Evolutionary conservation across 2,888 invertebrate species (phyloP).

Genomic region (Clivina fossor): DNA sequence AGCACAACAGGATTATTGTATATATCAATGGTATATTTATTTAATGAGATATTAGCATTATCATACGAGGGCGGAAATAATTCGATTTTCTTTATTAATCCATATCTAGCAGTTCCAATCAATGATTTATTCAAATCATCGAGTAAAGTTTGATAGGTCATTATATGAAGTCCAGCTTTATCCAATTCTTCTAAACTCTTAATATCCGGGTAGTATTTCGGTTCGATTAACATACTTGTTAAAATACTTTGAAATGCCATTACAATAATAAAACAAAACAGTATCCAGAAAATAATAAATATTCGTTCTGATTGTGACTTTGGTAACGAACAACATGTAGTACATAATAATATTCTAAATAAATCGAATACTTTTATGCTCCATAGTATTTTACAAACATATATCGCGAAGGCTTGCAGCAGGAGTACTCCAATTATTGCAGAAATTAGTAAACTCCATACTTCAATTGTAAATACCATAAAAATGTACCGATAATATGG

Average conservation of each 20-base stretch:
- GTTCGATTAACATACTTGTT: constrained; percentile 27
- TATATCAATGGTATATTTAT: constrained; percentile 8
- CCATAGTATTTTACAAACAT: too few relatives aligned
- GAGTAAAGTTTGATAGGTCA: constrained; percentile 6
- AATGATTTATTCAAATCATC: constrained; percentile 20
- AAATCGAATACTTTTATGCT: too few relatives aligned
- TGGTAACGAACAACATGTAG: constrained; percentile 5
- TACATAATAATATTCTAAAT: too few relatives aligned
- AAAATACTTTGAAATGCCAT: constrained; percentile 26
- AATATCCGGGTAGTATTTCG: constrained; percentile 52
- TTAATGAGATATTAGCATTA: constrained; percentile 14
- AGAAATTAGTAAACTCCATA: constrained; percentile 16
- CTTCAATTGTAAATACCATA: constrained; percentile 7
- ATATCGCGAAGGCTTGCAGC: too few relatives aligned
- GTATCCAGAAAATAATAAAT: constrained; percentile 21
- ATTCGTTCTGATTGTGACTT: constrained; percentile 28
- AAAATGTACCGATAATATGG: constrained; percentile 26
- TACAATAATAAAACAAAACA: constrained; percentile 19
- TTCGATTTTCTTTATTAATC: constrained; percentile 14
- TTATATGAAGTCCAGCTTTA: constrained; percentile 46
- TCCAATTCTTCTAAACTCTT: constrained; percentile 52
- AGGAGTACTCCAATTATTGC: too few relatives aligned
- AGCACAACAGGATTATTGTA: constrained; percentile 18
- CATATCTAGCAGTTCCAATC: constrained; percentile 11
- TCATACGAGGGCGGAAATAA: constrained; percentile 10